phyloP scores from a whole-genome alignment of 2,113 vertebrate genomes.

The Mystacornis crossleyi region DNA sequence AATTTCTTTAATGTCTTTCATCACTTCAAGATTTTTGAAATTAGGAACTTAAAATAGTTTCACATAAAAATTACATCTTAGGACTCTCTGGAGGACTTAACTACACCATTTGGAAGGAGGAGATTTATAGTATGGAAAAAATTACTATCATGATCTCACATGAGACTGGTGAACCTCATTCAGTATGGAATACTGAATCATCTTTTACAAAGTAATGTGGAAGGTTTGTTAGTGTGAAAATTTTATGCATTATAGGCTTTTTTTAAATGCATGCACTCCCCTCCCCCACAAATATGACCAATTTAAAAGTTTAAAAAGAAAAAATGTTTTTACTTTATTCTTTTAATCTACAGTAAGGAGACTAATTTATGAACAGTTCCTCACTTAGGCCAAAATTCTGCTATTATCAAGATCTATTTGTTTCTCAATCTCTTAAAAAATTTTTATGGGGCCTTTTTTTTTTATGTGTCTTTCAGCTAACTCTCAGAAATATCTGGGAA shows the following conservation, averaged over 20 bases:
- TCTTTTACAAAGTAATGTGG: background rate
- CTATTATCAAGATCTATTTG: background rate
- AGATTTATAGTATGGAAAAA: background rate
- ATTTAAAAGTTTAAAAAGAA: background rate
- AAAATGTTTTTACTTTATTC: background rate
- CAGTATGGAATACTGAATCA: background rate
- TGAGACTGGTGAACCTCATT: background rate
- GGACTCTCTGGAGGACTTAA: background rate
- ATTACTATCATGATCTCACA: background rate
- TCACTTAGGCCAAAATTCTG: background rate
- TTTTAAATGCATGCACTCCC: fast-evolving
- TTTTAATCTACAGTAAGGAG: background rate
- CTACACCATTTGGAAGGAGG: background rate
- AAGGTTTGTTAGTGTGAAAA: background rate
- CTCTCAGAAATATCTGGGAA: background rate
- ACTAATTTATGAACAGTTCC: background rate
- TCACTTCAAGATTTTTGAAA: background rate
- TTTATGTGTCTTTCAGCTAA: background rate
- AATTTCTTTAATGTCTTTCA: background rate
- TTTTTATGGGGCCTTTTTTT: background rate
- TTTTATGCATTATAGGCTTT: background rate
- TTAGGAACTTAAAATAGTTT: background rate
- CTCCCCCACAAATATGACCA: fast-evolving
- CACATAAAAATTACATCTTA: background rate
- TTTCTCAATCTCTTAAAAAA: background rate